Percentiles rank a stretch among this genome's conserved stretches.
Conservation (phyloP, 2,113 vertebrate genomes). For the Coreoperca whiteheadi region DNA sequence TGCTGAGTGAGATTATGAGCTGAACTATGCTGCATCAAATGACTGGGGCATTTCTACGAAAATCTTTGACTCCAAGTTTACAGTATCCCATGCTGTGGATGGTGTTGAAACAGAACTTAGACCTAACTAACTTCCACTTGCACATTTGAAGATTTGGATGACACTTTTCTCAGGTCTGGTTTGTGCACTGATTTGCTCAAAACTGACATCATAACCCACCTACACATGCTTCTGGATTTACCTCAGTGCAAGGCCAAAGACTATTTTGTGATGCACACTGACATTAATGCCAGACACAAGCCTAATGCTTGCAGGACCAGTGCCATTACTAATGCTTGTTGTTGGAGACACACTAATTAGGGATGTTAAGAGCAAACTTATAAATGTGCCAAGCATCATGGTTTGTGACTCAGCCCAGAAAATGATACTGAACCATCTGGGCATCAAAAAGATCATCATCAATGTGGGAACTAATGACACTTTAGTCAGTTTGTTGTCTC, state of each 20-base stretch:
- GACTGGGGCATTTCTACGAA: too few relatives aligned
- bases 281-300: constrained; percentile 17
- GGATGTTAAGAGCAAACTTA: constrained; percentile 41
- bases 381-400: constrained; percentile 51
- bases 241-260: constrained; percentile 12
- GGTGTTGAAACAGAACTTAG: constrained; percentile 5
- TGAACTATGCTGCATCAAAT: too few relatives aligned
- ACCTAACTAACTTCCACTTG: neutral
- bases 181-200: constrained; percentile 19
- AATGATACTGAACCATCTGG: constrained; percentile 57
- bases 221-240: constrained; percentile 28
- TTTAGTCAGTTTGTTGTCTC: constrained; percentile 46
- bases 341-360: constrained; percentile 54
- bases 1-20: too few relatives aligned
- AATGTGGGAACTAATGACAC: constrained; percentile 52
- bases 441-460: constrained; percentile 41
- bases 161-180: neutral
- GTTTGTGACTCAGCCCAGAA: constrained; percentile 54
- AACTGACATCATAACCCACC: constrained; percentile 8
- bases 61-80: neutral
- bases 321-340: constrained; percentile 45
- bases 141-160: neutral
- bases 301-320: constrained; percentile 28
- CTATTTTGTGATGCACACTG: constrained; percentile 16
- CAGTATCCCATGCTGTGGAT: neutral